These are phyloP conservation scores for Acleris literana DNA, from an alignment of 2,888 invertebrate species.

Conservation along the genomic window DNA sequence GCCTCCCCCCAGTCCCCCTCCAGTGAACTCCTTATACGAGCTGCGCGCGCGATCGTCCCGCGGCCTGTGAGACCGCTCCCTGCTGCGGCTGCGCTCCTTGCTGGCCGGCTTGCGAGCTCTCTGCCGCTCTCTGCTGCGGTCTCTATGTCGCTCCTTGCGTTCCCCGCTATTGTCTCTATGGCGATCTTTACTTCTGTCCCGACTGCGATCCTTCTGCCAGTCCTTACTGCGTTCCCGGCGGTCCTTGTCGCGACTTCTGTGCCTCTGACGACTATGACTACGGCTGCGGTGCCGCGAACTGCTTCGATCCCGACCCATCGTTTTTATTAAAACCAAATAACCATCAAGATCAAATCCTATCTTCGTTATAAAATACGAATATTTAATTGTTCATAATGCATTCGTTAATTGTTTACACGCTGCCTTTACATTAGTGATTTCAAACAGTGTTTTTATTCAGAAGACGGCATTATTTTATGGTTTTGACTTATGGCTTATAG, in stretches of 20 bases:
- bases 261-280: conserved; percentile 44
- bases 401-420: no score
- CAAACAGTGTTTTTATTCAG: no score
- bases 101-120: conserved; percentile 38
- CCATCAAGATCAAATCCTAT: no score
- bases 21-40: conserved; percentile 24
- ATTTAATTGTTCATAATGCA: no score
- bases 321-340: background rate
- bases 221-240: conserved; percentile 25
- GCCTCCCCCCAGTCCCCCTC: conserved; percentile 19
- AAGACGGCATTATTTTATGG: no score
- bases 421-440: no score
- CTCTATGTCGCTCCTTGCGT: conserved; percentile 42
- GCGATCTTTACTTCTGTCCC: conserved; percentile 14
- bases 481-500: no score
- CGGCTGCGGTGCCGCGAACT: conserved; percentile 47
- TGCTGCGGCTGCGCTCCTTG: conserved; percentile 18
- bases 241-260: conserved; percentile 29
- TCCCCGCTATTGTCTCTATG: conserved; percentile 36
- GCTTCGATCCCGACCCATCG: conserved; percentile 51
- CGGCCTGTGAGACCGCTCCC: conserved; percentile 7
- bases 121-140: conserved; percentile 44
- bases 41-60: conserved; percentile 16
- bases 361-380: no score
- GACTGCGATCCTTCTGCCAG: conserved; percentile 9